Evolutionary conservation across 2,113 vertebrate genomes (phyloP), one percentile per base, ranked within the genome.

Genomic region (Ondatra zibethicus): DNA sequence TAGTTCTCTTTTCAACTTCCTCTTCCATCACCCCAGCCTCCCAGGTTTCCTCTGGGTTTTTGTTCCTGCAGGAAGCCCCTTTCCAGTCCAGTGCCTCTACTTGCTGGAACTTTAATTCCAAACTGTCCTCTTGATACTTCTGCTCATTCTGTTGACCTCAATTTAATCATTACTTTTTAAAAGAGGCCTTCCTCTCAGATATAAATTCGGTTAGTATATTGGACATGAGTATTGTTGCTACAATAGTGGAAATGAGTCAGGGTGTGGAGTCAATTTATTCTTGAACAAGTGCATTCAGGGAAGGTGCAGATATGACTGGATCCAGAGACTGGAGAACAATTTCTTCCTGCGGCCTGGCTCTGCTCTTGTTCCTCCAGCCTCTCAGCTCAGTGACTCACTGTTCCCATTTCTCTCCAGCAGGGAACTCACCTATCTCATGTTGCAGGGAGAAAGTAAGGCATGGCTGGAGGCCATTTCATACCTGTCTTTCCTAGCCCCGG

Each of bases 181-280:
- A 87, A 52, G 27, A 96, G 68, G n/a, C 14, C 75, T 75, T 23
- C 9, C 11, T 68, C 36, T 92, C 72, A 65, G 75, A 70, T 94
- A 50, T 47, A 91, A 93, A n/a, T 93, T 87, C 85, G 3, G 11
- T 68, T 88, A 39, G 25, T 94, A 12, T 84, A 61, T 90, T 95
- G 88, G 29, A 39, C 80, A 84, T 75, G 31, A 45, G 95, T 84
- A 68, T 89, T n/a, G 91, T 93, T 31, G 70, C 68, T 77, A 72
- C 89, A 72, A 82, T 87, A 76, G 89, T 66, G 68, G 85, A 89
- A 96, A 93, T 65, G 17, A 81, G 25, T 23, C 16, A 88, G 12
- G 68, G 82, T 78, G 88, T 81, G 27, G 31, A 70, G 23, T 89
- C 82, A n/a, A 16, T 33, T 89, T 36, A 21, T 73, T 66, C 10